A percentile compares a stretch with the other conserved stretches of the same genome.
These are phyloP conservation scores for Oryzias curvinotus DNA, from an alignment of 2,113 vertebrate species.

Conservation along the genomic window DNA sequence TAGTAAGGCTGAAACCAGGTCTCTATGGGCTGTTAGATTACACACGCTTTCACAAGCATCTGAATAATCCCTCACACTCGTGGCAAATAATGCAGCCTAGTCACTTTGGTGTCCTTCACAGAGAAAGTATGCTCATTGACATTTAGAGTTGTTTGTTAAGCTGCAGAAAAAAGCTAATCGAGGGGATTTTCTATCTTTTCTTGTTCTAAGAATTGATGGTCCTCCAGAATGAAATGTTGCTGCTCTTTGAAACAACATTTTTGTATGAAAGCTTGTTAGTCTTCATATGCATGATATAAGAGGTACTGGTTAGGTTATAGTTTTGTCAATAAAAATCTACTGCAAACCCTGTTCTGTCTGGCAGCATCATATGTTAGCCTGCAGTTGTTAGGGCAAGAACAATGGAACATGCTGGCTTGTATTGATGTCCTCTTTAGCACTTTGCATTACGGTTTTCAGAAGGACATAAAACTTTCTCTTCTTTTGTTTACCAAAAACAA, in stretches of 20 bases:
- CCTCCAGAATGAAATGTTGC: constrained; percentile 30
- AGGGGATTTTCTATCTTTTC: constrained; percentile 56
- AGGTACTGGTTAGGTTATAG: constrained; percentile 32
- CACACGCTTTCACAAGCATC: constrained; percentile 73
- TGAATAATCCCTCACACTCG: constrained; percentile 75
- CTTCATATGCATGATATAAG: constrained; percentile 27
- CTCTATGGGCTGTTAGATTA: constrained; percentile 78
- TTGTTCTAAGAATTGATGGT: constrained; percentile 36
- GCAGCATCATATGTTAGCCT: constrained; percentile 38
- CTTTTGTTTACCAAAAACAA: constrained; percentile 49
- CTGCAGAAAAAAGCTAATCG: constrained; percentile 53
- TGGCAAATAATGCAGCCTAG: constrained; percentile 67
- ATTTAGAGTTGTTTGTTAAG: constrained; percentile 74
- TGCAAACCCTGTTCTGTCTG: constrained; percentile 20
- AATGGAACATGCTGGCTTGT: constrained; percentile 3
- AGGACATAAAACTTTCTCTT: constrained; percentile 29
- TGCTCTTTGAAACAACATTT: constrained; percentile 47
- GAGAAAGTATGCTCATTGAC: constrained; percentile 70
- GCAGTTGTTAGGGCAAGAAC: constrained; percentile 21
- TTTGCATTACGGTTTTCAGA: constrained; percentile 47
- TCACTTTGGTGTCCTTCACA: constrained; percentile 77
- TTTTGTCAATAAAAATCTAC: constrained; percentile 49
- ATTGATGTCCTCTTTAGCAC: constrained; percentile 54
- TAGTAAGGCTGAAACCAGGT: constrained; percentile 65
- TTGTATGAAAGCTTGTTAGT: constrained; percentile 25